A percentile compares a stretch with the other conserved stretches of the same genome.
These are phyloP conservation scores for Corythornis cristatus DNA, from an alignment of 2,113 vertebrate species.

Conservation along the genomic window DNA sequence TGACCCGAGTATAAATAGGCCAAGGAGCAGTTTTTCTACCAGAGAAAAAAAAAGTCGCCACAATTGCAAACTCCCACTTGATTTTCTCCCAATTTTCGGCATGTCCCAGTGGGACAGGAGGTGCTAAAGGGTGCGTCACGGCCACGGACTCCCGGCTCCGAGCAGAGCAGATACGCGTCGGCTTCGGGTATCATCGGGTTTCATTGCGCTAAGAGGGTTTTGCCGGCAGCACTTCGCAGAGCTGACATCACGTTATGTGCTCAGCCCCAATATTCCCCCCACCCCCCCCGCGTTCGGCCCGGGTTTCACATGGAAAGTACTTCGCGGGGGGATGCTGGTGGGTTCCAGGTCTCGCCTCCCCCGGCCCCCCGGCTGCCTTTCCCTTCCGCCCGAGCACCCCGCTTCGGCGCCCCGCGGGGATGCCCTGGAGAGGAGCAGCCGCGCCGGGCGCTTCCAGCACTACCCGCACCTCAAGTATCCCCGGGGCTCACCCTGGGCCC, in stretches of 20 bases:
- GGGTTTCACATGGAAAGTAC: slow-evolving; percentile 58
- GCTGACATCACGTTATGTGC: slow-evolving; percentile 29
- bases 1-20: background rate
- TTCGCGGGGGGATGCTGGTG: background rate
- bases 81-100: background rate
- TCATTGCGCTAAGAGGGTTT: background rate
- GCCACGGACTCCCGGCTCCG: background rate
- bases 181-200: background rate
- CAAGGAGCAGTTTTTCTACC: background rate
- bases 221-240: slow-evolving; percentile 43
- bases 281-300: slow-evolving; percentile 24
- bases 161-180: background rate
- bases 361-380: background rate
- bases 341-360: background rate
- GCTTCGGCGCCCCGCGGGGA: background rate
- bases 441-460: background rate
- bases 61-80: background rate
- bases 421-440: background rate
- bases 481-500: no score
- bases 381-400: background rate
- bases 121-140: background rate
- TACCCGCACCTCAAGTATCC: no score
- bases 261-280: slow-evolving; percentile 25
- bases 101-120: background rate
- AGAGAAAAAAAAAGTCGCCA: no score